These are phyloP conservation scores for Papilio elwesi DNA, from an alignment of 2,888 invertebrate genomes.

Conservation along the genomic window DNA sequence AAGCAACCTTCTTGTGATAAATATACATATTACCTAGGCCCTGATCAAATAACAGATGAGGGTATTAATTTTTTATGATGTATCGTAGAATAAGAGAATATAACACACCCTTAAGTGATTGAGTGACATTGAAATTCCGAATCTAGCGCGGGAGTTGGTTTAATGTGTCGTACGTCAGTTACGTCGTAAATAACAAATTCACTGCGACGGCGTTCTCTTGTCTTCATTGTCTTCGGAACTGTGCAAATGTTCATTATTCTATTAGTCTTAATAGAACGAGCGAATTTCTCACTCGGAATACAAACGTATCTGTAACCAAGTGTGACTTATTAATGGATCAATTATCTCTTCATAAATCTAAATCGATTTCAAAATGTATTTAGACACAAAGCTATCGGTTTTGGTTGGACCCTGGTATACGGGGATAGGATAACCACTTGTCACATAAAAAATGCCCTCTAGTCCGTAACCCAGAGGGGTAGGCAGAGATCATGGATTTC, in stretches of 20 bases:
- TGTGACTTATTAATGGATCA: neutral
- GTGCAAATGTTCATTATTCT: conserved; percentile 1
- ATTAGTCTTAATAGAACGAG: conserved; percentile 7
- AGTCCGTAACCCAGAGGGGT: too few relatives aligned
- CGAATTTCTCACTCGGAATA: conserved; percentile 7
- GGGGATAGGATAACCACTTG: too few relatives aligned
- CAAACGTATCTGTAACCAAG: neutral
- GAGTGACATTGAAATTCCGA: neutral
- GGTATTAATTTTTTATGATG: too few relatives aligned
- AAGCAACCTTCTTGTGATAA: too few relatives aligned
- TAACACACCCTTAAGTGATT: neutral
- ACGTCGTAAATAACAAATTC: conserved; percentile 11
- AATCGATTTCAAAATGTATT: too few relatives aligned
- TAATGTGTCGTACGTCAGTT: conserved; percentile 3
- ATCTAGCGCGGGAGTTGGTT: conserved; percentile 1
- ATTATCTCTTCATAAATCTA: neutral
- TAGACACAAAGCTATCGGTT: too few relatives aligned
- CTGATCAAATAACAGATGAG: too few relatives aligned
- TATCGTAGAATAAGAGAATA: too few relatives aligned
- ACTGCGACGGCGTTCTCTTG: neutral
- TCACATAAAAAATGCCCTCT: too few relatives aligned
- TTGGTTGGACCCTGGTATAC: too few relatives aligned
- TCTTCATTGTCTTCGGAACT: conserved; percentile 2
- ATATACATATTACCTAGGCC: too few relatives aligned
- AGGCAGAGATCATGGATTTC: too few relatives aligned